These are phyloP conservation scores for Seriola dumerili DNA, from an alignment of 2,113 vertebrate species.

Conservation along the genomic window DNA sequence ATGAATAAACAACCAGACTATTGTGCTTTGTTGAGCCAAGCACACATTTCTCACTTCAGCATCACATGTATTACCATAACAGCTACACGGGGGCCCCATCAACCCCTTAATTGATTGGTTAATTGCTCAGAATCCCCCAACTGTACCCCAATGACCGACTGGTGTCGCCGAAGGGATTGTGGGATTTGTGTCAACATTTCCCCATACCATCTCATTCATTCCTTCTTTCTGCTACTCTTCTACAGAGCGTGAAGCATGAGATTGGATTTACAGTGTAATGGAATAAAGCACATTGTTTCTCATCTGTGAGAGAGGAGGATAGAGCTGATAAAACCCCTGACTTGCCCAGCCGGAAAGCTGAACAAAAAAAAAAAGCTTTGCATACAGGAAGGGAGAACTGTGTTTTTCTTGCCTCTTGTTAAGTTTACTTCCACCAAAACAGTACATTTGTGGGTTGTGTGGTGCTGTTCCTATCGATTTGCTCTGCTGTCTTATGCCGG, in stretches of 20 bases:
- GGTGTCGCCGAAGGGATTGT: conserved; percentile 63
- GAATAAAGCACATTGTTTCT: conserved; percentile 83
- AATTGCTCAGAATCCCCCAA: conserved; percentile 73
- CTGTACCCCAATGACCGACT: conserved; percentile 55
- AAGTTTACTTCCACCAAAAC: conserved; percentile 24
- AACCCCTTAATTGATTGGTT: conserved; percentile 73
- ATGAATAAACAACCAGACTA: conserved; percentile 39
- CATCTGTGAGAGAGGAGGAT: conserved; percentile 64
- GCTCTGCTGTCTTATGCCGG: conserved; percentile 21
- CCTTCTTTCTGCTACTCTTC: conserved; percentile 60
- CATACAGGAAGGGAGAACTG: conserved; percentile 39
- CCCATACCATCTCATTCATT: conserved; percentile 62
- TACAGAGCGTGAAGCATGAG: conserved; percentile 81
- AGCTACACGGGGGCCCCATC: conserved; percentile 57
- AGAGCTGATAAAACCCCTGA: conserved; percentile 63
- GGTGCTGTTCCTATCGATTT: conserved; percentile 43
- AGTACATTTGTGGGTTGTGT: conserved; percentile 16
- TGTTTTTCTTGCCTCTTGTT: conserved; percentile 26
- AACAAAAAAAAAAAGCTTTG: conserved; percentile 37
- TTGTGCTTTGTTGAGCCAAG: conserved; percentile 23
- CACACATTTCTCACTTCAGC: conserved; percentile 29
- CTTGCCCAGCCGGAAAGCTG: conserved; percentile 68
- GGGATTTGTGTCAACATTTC: conserved; percentile 79
- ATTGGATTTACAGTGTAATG: conserved; percentile 84
- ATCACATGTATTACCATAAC: conserved; percentile 52